Percentiles rank a stretch among this genome's conserved stretches.
Conservation (phyloP, 2,888 invertebrate genomes). For the Euclidia mi region DNA sequence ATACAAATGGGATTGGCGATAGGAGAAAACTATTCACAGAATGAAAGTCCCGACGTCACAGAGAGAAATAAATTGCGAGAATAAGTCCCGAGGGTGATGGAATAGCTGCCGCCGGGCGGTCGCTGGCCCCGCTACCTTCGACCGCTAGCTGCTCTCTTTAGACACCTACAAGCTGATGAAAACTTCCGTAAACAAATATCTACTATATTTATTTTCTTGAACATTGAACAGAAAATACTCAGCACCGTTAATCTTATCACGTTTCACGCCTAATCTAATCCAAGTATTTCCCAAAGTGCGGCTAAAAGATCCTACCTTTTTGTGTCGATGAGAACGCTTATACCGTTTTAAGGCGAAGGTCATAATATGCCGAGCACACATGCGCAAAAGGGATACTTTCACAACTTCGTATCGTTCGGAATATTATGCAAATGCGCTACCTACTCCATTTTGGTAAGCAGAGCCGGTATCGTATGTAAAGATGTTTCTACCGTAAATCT, state of each 20-base stretch:
- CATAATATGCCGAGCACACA: conserved; percentile 61
- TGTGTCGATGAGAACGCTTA: conserved; percentile 52
- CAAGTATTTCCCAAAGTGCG: conserved; percentile 42
- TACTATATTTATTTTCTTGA: not conserved
- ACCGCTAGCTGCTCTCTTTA: conserved; percentile 8
- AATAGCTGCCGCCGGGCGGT: conserved; percentile 44
- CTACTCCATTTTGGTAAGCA: conserved; percentile 67
- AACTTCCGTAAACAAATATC: not conserved
- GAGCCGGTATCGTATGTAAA: conserved; percentile 64
- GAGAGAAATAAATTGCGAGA: conserved; percentile 66
- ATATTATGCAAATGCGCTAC: conserved; percentile 75
- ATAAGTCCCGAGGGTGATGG: conserved; percentile 59
- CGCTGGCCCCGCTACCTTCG: conserved; percentile 18
- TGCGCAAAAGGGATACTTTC: conserved; percentile 64
- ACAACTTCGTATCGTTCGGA: conserved; percentile 62
- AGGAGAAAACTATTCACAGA: conserved; percentile 58
- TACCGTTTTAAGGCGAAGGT: conserved; percentile 51
- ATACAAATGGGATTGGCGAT: conserved; percentile 62
- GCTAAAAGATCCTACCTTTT: conserved; percentile 47
- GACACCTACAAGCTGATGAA: not conserved
- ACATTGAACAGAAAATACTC: conserved; percentile 32
- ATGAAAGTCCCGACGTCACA: conserved; percentile 60
- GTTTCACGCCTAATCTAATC: conserved; percentile 52
- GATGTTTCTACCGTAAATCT: conserved; percentile 69
- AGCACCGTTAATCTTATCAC: conserved; percentile 53